These are phyloP conservation scores for Entosphenus tridentatus DNA, from an alignment of 2,113 vertebrate species.

Conservation along the genomic window DNA sequence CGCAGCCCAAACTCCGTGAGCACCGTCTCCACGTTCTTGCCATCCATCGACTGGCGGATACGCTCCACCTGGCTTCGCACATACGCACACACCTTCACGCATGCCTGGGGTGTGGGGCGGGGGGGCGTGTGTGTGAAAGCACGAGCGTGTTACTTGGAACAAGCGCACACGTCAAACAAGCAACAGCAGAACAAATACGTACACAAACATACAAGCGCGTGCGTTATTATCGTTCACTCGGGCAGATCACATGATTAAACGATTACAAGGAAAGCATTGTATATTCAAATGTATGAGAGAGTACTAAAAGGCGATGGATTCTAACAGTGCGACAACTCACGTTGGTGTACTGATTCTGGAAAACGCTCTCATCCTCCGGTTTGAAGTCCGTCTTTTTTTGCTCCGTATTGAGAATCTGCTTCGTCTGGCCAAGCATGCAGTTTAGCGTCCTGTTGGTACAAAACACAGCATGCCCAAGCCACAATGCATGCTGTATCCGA, in stretches of 20 bases:
- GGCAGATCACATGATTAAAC: too few species aligned
- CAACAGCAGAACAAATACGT: too few species aligned
- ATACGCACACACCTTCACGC: slow-evolving; percentile 76
- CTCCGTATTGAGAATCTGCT: slow-evolving; percentile 72
- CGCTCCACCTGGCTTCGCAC: slow-evolving; percentile 83
- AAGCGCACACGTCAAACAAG: too few species aligned
- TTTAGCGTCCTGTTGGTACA: slow-evolving; percentile 61
- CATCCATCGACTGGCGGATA: slow-evolving; percentile 85
- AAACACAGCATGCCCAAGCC: not conserved
- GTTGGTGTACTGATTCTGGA: slow-evolving; percentile 84
- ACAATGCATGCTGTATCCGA: too few species aligned
- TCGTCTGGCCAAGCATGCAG: slow-evolving; percentile 97
- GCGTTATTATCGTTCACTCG: too few species aligned
- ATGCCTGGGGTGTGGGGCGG: slow-evolving; percentile 32
- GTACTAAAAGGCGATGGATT: too few species aligned
- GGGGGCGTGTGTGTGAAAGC: too few species aligned
- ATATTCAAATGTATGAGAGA: not conserved
- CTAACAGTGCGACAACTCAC: slow-evolving; percentile 25
- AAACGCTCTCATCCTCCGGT: slow-evolving; percentile 91
- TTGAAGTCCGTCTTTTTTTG: slow-evolving; percentile 98
- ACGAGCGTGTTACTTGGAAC: too few species aligned
- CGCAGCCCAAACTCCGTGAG: slow-evolving; percentile 79
- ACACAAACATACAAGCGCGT: too few species aligned
- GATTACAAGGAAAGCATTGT: not conserved
- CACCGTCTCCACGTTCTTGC: slow-evolving; percentile 92